Conservation (phyloP, 1,140 invertebrate species). For the Papilio polytes region DNA sequence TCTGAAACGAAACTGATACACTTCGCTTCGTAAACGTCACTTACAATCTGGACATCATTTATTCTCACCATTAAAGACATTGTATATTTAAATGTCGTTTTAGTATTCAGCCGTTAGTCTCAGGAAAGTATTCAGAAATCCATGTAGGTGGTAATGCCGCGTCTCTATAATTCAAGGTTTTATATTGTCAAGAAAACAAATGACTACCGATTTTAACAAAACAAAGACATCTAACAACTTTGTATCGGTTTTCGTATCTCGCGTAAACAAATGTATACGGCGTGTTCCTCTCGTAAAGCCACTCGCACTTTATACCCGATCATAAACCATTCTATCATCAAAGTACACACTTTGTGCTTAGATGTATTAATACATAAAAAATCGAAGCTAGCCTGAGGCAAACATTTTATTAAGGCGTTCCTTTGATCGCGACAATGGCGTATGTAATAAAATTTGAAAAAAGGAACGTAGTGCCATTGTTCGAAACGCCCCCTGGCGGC, state of each 20-base stretch:
- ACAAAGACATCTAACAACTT: conserved; percentile 9
- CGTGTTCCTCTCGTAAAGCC: neutral
- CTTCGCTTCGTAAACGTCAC: no score
- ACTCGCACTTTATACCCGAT: neutral
- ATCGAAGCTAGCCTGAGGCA: conserved; percentile 51
- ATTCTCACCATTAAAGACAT: no score
- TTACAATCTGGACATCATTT: no score
- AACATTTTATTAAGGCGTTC: conserved; percentile 60
- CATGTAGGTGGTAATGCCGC: neutral
- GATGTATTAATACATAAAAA: conserved; percentile 55
- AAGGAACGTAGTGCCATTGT: conserved; percentile 58
- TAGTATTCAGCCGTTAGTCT: no score
- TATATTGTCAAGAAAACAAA: neutral
- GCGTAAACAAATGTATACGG: conserved; percentile 28
- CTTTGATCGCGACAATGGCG: conserved; percentile 64
- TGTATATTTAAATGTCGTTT: no score
- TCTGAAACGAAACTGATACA: no score
- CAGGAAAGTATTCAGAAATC: neutral
- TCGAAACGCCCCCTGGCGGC: conserved; percentile 46
- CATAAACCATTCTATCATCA: conserved; percentile 37
- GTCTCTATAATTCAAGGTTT: neutral
- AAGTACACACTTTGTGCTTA: conserved; percentile 43
- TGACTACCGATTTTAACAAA: neutral
- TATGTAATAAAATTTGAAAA: conserved; percentile 67
- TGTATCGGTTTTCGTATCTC: neutral